phyloP scores from a whole-genome alignment of 2,113 vertebrate species.

The Anhinga rufa region DNA sequence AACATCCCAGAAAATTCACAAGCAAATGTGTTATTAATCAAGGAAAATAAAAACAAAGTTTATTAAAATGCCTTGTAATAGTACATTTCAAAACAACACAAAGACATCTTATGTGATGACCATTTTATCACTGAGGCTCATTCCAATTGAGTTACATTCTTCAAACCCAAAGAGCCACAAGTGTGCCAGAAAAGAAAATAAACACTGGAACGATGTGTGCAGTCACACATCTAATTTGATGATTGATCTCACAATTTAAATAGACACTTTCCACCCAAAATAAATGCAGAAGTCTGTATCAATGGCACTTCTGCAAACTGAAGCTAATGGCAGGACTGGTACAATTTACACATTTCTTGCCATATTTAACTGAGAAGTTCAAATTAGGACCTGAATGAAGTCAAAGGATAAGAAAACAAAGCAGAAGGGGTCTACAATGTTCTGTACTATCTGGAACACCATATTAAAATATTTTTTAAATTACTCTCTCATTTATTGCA shows the following conservation, averaged over 20 bases:
- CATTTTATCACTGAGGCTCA: constrained; percentile 65
- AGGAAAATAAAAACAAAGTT: constrained; percentile 94
- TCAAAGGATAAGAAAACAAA: neutral
- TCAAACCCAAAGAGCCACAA: constrained; percentile 69
- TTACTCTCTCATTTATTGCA: neutral
- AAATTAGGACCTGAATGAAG: neutral
- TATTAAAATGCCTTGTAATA: constrained; percentile 87
- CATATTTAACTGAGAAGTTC: neutral
- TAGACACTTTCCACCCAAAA: constrained; percentile 61
- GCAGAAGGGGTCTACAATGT: neutral
- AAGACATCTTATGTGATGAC: constrained; percentile 73
- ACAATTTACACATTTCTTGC: constrained; percentile 30
- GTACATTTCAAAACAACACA: constrained; percentile 76
- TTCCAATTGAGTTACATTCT: constrained; percentile 69
- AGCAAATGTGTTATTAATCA: constrained; percentile 98
- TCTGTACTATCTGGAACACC: neutral
- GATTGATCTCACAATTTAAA: constrained; percentile 68
- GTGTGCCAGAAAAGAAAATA: constrained; percentile 78
- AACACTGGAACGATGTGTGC: constrained; percentile 67
- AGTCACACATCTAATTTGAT: constrained; percentile 61
- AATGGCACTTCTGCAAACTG: constrained; percentile 22
- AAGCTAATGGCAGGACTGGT: neutral
- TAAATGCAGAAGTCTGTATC: constrained; percentile 28
- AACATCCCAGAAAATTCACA: constrained; percentile 82
- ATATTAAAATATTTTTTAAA: neutral